These are phyloP conservation scores for Sparus aurata DNA, from an alignment of 2,797 vertebrate genomes.

Conservation along the genomic window DNA sequence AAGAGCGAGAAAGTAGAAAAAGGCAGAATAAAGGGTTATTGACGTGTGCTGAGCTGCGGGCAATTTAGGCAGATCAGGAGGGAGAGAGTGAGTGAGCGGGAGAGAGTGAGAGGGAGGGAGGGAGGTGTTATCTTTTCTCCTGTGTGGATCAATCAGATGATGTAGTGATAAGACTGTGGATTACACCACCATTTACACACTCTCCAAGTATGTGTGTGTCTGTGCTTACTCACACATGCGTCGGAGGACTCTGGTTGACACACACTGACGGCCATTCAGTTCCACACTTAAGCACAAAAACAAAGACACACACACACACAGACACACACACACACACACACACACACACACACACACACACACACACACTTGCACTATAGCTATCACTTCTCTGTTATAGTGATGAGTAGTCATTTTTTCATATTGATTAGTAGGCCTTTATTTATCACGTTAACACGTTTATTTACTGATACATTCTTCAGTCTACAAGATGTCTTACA, in stretches of 20 bases:
- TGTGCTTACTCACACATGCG: slow-evolving; percentile 14
- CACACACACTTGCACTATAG: background rate
- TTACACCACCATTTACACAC: slow-evolving; percentile 80
- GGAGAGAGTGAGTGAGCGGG: slow-evolving; percentile 17
- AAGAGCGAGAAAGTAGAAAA: slow-evolving; percentile 62
- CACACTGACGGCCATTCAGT: slow-evolving; percentile 29
- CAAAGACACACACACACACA: background rate
- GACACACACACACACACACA: no score
- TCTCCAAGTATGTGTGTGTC: slow-evolving; percentile 46
- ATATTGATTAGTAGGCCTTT: no score
- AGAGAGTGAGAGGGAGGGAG: background rate
- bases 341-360: slow-evolving; percentile 7
- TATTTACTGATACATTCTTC: background rate
- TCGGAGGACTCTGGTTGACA: slow-evolving; percentile 34
- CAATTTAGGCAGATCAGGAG: slow-evolving; percentile 68
- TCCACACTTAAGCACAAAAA: slow-evolving; percentile 20
- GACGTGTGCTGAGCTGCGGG: slow-evolving; percentile 70
- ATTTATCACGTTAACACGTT: background rate
- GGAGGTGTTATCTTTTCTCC: slow-evolving; percentile 73
- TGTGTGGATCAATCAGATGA: slow-evolving; percentile 83
- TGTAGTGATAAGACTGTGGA: slow-evolving; percentile 83
- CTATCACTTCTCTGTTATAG: background rate
- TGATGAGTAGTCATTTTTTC: no score
- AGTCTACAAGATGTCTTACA: background rate
- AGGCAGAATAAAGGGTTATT: slow-evolving; percentile 71